These are phyloP conservation scores for Sebastes fasciatus DNA, from an alignment of 2,113 vertebrate genomes.

Conservation along the genomic window DNA sequence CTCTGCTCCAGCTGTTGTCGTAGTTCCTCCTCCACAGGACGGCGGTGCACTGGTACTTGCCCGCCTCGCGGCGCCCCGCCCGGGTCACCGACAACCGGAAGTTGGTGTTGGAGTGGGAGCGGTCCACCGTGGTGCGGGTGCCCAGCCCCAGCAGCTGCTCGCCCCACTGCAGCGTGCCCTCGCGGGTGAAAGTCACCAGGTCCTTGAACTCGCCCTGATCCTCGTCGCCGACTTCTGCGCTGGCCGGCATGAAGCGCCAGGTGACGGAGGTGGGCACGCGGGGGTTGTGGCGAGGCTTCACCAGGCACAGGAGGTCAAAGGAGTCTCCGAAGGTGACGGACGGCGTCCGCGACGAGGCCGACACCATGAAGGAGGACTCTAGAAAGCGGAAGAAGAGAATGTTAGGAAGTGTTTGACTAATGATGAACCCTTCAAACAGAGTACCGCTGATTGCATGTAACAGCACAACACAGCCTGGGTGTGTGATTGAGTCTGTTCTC, in stretches of 20 bases:
- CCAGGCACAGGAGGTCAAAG: slow-evolving; percentile 96
- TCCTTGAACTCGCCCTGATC: slow-evolving; percentile 89
- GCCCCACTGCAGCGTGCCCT: slow-evolving; percentile 95
- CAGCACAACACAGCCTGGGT: neutral
- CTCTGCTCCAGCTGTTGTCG: slow-evolving; percentile 90
- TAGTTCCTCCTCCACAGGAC: slow-evolving; percentile 93
- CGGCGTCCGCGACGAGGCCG: slow-evolving; percentile 94
- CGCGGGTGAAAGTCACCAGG: slow-evolving; percentile 94
- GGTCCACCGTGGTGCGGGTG: slow-evolving; percentile 93
- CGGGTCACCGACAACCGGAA: slow-evolving; percentile 94
- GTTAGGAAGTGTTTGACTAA: slow-evolving; percentile 32
- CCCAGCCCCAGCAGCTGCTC: slow-evolving; percentile 87
- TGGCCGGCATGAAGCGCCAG: slow-evolving; percentile 93
- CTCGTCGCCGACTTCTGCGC: slow-evolving; percentile 69
- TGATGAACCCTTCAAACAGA: slow-evolving; percentile 19
- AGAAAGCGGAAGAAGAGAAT: slow-evolving; percentile 32
- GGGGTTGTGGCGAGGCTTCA: slow-evolving; percentile 93
- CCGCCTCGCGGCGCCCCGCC: slow-evolving; percentile 92
- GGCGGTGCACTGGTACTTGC: slow-evolving; percentile 95
- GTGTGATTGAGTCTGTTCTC: slow-evolving; percentile 23
- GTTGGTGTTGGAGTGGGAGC: slow-evolving; percentile 92
- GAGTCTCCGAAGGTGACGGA: slow-evolving; percentile 93
- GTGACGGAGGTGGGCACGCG: slow-evolving; percentile 92
- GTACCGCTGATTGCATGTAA: slow-evolving; percentile 21
- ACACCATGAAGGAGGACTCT: slow-evolving; percentile 95